Base-by-base conservation (phyloP, 2,113 vertebrate species). In the Ptilonorhynchus violaceus region DNA sequence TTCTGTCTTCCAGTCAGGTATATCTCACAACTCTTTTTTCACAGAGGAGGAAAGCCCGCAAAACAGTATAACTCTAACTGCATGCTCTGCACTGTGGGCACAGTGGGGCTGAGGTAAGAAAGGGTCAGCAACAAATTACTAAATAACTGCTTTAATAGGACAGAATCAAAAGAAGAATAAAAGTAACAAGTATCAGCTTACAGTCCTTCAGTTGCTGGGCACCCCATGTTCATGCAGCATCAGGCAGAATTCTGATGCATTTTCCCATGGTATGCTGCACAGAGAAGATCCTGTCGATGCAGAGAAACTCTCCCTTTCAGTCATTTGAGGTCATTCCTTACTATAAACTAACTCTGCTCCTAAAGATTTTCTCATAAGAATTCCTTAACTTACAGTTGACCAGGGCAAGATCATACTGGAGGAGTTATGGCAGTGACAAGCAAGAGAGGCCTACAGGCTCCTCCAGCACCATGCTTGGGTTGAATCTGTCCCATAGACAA, bases 391-490 rank as follows among this genome's bases (percentile, higher is more conserved):
- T 20, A 46, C 1, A 2, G 7, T 16, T 60, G 46, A 63, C 8
- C 59, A 72, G 3, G 16, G 16, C 24, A 59, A 63, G 49, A 23
- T 15, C 10, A 24, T 0, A 1, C 9, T 37, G 33, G 4, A 44
- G 12, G 6, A 37, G 5, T 41, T 42, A 50, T 13, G 0, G 0
- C 7, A 13, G 18, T 30, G 68, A 16, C 1, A 9, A 83, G 8
- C 3, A 41, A 50, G 4, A 83, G 18, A 22, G 25, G 9, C 6
- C 22, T 13, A 1, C 22, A 70, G 23, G 30, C 2, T 67, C 14
- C n/a, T 49, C 22, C 0, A 5, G 13, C 6, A 9, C 7, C 10
- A 20, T 30, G 6, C 2, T 0, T 6, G 7, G 16, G 20, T 13
- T 30, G 14, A 15, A 46, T 33, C 20, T 37, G 11, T 60, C 15